A percentile compares a stretch with the other conserved stretches of the same genome.
Conservation (phyloP, 2,888 invertebrate genomes). For the Sabellastarte sp. region DNA sequence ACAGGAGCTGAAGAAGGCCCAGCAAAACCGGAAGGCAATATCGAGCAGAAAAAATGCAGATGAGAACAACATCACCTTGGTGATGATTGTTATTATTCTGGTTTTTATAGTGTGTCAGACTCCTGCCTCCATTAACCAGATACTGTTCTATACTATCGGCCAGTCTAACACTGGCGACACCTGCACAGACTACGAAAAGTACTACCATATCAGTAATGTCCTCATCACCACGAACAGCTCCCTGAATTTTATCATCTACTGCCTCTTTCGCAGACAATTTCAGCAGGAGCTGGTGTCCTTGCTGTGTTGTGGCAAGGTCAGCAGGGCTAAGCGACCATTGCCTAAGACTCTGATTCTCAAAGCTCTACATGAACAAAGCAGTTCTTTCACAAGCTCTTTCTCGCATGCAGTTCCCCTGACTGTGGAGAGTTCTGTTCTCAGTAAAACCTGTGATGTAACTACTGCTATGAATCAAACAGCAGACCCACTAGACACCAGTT, state of each 20-base stretch:
- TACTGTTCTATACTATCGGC: background rate
- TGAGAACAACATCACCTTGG: constrained; percentile 33
- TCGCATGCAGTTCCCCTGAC: too few relatives aligned
- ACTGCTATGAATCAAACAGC: too few relatives aligned
- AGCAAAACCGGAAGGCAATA: constrained; percentile 20
- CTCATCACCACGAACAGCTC: constrained; percentile 29
- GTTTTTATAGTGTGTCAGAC: constrained; percentile 33
- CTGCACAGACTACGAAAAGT: constrained; percentile 22
- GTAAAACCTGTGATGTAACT: too few relatives aligned
- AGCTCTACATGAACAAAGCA: constrained; percentile 14
- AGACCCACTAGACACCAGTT: too few relatives aligned
- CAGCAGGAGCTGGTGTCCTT: constrained; percentile 26
- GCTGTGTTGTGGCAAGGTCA: constrained; percentile 10
- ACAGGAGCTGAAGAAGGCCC: constrained; percentile 27
- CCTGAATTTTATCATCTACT: constrained; percentile 32
- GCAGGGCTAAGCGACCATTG: background rate
- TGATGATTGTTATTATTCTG: constrained; percentile 32
- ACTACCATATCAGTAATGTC: constrained; percentile 29
- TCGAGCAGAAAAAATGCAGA: constrained; percentile 16
- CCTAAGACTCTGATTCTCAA: constrained; percentile 14
- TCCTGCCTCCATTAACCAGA: constrained; percentile 32
- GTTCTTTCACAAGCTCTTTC: background rate
- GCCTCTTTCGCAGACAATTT: constrained; percentile 31
- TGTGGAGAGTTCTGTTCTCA: too few relatives aligned
- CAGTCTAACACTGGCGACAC: constrained; percentile 8